phyloP scores from a whole-genome alignment of 1,140 invertebrate species.

The Homarus americanus region DNA sequence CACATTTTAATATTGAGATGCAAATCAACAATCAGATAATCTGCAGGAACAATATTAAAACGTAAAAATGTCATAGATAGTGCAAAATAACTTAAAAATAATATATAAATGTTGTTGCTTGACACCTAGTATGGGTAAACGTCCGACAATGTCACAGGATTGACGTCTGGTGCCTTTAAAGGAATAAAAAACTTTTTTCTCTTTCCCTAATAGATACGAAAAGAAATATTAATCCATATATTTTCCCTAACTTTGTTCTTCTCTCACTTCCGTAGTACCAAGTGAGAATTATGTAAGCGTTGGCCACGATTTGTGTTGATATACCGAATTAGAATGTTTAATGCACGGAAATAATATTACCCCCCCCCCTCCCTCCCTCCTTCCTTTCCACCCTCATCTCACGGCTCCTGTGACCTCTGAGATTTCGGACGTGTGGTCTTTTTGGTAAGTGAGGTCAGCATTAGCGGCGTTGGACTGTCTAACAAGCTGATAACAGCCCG shows the following conservation, averaged over 20 bases:
- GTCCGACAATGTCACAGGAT: slow-evolving; percentile 40
- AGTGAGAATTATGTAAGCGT: too few relatives aligned
- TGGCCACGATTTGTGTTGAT: not conserved
- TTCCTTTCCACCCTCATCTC: too few relatives aligned
- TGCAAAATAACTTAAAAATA: not conserved
- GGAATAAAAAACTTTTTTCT: not conserved
- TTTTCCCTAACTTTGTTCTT: too few relatives aligned
- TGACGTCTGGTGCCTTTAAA: slow-evolving; percentile 11
- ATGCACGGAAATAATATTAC: not conserved
- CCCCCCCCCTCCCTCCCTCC: too few relatives aligned
- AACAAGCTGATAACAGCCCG: slow-evolving; percentile 35
- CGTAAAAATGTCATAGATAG: too few relatives aligned
- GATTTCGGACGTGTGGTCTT: not conserved
- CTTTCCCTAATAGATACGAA: not conserved
- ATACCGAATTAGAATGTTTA: slow-evolving; percentile 1
- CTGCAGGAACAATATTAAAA: not conserved
- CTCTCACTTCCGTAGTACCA: too few relatives aligned
- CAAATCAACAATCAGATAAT: not conserved
- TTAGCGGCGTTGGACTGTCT: slow-evolving; percentile 23
- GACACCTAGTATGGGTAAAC: slow-evolving; percentile 35
- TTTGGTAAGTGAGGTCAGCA: not conserved
- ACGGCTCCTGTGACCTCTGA: not conserved
- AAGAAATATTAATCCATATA: not conserved
- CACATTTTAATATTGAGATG: not conserved
- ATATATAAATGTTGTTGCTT: slow-evolving; percentile 11